Evolutionary conservation across 2,113 vertebrate genomes (phyloP), one percentile per base, ranked within the genome.

Genomic region (Otocyon megalotis): DNA sequence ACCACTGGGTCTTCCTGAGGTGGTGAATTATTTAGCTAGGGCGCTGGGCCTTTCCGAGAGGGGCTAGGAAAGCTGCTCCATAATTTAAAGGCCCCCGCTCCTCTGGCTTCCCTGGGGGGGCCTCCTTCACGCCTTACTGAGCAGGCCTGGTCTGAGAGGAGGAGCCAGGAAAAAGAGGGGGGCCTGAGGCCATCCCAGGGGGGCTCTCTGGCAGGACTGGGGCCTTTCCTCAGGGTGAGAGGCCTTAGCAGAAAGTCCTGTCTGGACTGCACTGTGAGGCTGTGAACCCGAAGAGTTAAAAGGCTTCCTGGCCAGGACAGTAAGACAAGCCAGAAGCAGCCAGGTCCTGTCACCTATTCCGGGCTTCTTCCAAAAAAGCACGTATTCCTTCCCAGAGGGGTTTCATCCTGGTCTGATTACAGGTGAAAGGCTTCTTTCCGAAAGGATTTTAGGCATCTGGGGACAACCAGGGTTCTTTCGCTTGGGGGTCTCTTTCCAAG

Each of bases 11-110:
- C 90, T 96, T 93, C 88, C 95, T 50, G 62, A 87, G 71, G 91
- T 79, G 4, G 82, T 98, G 91, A 98, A 98, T 98, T 97, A 98
- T 97, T 98, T 93, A 98, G 93, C 76, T 53, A 43, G 89, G 96
- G 88, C 35, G 13, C 69, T 88, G 82, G 74, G 95, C 92, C 84
- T 76, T 79, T 88, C 76, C 56, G 81, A 90, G 83, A 91, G 91
- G 93, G 90, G 81, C 79, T 88, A 48, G 60, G 95, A 90, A 90
- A 95, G 84, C 95, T 96, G 85, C 84, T 97, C 50, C 88, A 96
- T 96, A 97, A 97, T 98, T 97, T 62, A 98, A 86, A 95, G 84
- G 90, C 53, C 53, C 53, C 56, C 11, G 62, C 1, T 62, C 67
- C 62, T 58, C 82, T 7, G 12, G 74, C 62, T 93, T 93, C 95